Percentiles rank a stretch among this genome's conserved stretches.
Evolutionary conservation across 2,888 invertebrate species (phyloP).

Genomic region (Brenthis daphne): DNA sequence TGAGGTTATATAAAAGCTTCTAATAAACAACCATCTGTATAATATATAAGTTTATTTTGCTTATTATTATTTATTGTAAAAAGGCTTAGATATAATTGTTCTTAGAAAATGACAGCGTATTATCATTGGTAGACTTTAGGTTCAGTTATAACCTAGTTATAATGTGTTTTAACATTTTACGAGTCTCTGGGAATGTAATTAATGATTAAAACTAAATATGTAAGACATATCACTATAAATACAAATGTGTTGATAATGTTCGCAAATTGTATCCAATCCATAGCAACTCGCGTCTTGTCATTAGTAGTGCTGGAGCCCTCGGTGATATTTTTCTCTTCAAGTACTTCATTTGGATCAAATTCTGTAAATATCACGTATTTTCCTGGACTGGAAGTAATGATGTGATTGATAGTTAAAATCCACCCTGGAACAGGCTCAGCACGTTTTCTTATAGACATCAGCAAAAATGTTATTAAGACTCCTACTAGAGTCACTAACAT

Average conservation of each 20-base stretch:
- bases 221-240: slow-evolving; percentile 57
- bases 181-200: slow-evolving; percentile 63
- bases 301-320: slow-evolving; percentile 47
- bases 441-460: slow-evolving; percentile 62
- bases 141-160: not conserved
- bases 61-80: no score
- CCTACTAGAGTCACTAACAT: slow-evolving; percentile 66
- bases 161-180: slow-evolving; percentile 19
- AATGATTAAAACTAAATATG: slow-evolving; percentile 63
- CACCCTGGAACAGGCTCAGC: slow-evolving; percentile 59
- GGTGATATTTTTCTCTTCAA: slow-evolving; percentile 52
- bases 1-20: no score
- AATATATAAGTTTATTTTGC: no score
- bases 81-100: no score
- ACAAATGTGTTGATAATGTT: slow-evolving; percentile 65
- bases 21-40: no score
- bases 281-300: slow-evolving; percentile 44
- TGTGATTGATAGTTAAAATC: slow-evolving; percentile 57
- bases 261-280: slow-evolving; percentile 71
- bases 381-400: slow-evolving; percentile 62
- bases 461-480: slow-evolving; percentile 62
- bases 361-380: slow-evolving; percentile 73
- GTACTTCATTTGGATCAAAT: slow-evolving; percentile 62
- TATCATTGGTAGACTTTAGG: not conserved
- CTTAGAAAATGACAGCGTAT: no score